Percentiles rank a stretch among this genome's conserved stretches.
These are phyloP conservation scores for Oreohelix idahoensis DNA, from an alignment of 1,140 invertebrate genomes.

Conservation along the genomic window DNA sequence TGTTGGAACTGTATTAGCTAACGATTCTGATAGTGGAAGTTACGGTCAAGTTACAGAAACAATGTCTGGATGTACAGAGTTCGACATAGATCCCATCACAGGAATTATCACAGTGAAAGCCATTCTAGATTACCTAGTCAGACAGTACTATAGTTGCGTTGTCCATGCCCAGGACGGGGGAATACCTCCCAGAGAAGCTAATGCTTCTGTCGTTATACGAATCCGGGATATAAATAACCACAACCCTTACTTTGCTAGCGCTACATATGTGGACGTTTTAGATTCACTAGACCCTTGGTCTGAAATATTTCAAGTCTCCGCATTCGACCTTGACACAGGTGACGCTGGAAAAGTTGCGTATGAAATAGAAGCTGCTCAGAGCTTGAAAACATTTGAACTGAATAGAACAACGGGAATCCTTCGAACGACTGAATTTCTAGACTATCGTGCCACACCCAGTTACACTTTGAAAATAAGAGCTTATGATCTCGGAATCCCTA, in stretches of 20 bases:
- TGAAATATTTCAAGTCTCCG: constrained; percentile 7
- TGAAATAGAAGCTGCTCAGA: not conserved
- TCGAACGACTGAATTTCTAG: not conserved
- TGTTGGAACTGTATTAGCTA: not conserved
- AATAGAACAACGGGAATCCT: not conserved
- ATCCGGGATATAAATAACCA: constrained; percentile 25
- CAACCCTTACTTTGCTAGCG: not conserved
- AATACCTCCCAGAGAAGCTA: not conserved
- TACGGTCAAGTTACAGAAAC: not conserved
- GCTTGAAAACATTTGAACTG: not conserved
- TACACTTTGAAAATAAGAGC: constrained; percentile 22
- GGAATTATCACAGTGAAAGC: not conserved
- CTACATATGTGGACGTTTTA: not conserved
- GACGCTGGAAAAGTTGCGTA: constrained; percentile 4
- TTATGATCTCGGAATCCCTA: not conserved
- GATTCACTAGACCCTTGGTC: constrained; percentile 4
- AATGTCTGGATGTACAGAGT: not conserved
- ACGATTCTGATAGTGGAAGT: not conserved
- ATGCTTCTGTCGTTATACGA: not conserved
- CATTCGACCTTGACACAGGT: constrained; percentile 27
- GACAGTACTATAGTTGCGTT: not conserved
- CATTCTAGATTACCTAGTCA: not conserved
- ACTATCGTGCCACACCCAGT: not conserved
- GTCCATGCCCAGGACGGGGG: constrained; percentile 9
- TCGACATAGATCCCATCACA: not conserved